phyloP scores from a whole-genome alignment of 1,140 invertebrate genomes.

The Dendrolimus kikuchii region DNA sequence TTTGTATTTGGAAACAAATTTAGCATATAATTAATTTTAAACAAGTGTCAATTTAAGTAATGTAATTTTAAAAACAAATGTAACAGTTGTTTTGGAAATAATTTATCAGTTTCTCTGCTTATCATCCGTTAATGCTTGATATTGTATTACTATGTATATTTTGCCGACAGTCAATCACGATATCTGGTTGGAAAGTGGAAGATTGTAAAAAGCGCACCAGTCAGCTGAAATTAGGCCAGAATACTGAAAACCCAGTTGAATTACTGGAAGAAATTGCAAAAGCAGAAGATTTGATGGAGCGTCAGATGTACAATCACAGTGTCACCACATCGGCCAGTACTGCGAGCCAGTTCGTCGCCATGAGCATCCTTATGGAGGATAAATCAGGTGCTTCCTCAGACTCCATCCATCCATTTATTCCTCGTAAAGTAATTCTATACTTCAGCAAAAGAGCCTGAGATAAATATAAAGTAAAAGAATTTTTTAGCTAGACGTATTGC shows the following conservation, averaged over 20 bases:
- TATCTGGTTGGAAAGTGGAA: conserved; percentile 26
- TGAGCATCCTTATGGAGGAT: conserved; percentile 70
- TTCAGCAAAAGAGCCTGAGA: no score
- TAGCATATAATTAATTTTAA: no score
- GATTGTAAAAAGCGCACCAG: conserved; percentile 29
- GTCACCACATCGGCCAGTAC: conserved; percentile 57
- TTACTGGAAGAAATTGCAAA: conserved; percentile 52
- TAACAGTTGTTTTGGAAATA: no score
- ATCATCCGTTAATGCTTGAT: no score
- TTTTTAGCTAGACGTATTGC: no score
- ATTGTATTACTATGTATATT: no score
- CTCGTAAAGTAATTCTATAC: no score
- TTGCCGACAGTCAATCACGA: conserved; percentile 19
- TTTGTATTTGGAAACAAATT: no score
- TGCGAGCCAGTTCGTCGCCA: conserved; percentile 71
- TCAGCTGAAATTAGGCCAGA: conserved; percentile 32
- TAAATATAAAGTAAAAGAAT: no score
- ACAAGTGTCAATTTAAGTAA: no score
- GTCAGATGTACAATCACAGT: conserved; percentile 45
- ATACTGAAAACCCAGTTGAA: conserved; percentile 24
- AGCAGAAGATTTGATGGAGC: conserved; percentile 20
- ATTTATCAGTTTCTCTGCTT: no score
- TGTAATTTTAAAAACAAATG: no score
- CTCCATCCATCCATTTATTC: background rate
- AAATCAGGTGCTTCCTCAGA: conserved; percentile 30